Conservation (phyloP, 1,140 invertebrate species). For the Whitmania pigra region DNA sequence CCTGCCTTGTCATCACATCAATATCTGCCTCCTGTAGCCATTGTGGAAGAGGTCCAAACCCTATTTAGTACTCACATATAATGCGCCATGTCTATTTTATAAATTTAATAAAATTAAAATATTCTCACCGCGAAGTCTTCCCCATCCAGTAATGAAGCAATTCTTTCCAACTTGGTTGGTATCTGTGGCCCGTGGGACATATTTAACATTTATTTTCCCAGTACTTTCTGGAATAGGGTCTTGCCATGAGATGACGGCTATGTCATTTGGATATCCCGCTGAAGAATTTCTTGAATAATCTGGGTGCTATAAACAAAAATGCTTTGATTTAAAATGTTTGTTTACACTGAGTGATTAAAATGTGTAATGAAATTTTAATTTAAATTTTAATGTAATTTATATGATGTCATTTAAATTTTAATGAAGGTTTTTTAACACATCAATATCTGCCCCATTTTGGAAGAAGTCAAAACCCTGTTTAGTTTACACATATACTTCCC, state of each 20-base stretch:
- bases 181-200: not conserved
- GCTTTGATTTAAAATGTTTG: not conserved
- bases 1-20: constrained; percentile 12
- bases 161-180: constrained; percentile 10
- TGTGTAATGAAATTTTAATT: too few relatives aligned
- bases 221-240: constrained; percentile 11
- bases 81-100: not conserved
- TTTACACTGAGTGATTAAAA: too few relatives aligned
- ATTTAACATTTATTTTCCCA: not conserved
- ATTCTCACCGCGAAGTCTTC: constrained; percentile 14
- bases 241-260: constrained; percentile 13
- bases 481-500: too few relatives aligned
- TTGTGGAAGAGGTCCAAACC: not conserved
- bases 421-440: too few relatives aligned
- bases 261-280: constrained; percentile 21
- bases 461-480: too few relatives aligned
- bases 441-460: too few relatives aligned
- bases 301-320: constrained; percentile 4
- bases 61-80: not conserved
- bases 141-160: constrained; percentile 24
- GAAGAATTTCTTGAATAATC: constrained; percentile 1
- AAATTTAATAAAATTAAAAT: not conserved
- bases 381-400: too few relatives aligned
- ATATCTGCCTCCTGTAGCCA: constrained; percentile 8
- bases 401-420: too few relatives aligned